A percentile compares a stretch with the other conserved stretches of the same genome.
Evolutionary conservation across 2,888 invertebrate genomes (phyloP).

Genomic region (Ochropacha duplaris): DNA sequence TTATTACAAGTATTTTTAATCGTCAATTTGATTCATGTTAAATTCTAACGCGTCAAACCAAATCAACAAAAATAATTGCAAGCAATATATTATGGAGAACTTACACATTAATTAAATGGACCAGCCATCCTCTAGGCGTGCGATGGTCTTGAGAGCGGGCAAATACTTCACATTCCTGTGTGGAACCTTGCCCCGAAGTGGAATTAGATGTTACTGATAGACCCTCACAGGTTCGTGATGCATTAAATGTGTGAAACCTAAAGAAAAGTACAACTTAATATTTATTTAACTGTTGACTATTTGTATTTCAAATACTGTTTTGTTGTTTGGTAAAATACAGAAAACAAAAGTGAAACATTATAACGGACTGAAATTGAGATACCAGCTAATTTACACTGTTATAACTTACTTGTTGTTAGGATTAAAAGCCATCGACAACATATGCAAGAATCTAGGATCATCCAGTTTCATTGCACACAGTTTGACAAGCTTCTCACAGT

Average conservation of each 20-base stretch:
- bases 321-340: no score
- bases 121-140: slow-evolving; percentile 96
- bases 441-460: slow-evolving; percentile 95
- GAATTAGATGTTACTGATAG: slow-evolving; percentile 49
- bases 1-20: no score
- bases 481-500: slow-evolving; percentile 95
- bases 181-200: slow-evolving; percentile 76
- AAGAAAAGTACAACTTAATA: slow-evolving; percentile 23
- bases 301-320: no score
- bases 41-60: no score
- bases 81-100: slow-evolving; percentile 14
- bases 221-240: slow-evolving; percentile 88
- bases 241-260: slow-evolving; percentile 94
- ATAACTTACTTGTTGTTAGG: slow-evolving; percentile 95
- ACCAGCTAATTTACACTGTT: not conserved
- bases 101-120: slow-evolving; percentile 95
- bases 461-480: slow-evolving; percentile 97
- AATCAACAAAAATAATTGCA: not conserved
- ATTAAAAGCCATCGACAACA: slow-evolving; percentile 96
- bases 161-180: slow-evolving; percentile 77
- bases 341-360: no score
- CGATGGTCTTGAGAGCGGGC: slow-evolving; percentile 91
- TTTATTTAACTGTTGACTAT: not conserved
- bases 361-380: not conserved
- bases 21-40: no score